Evolutionary conservation across 2,797 vertebrate genomes (phyloP).

Genomic region (Graptemys geographica): DNA sequence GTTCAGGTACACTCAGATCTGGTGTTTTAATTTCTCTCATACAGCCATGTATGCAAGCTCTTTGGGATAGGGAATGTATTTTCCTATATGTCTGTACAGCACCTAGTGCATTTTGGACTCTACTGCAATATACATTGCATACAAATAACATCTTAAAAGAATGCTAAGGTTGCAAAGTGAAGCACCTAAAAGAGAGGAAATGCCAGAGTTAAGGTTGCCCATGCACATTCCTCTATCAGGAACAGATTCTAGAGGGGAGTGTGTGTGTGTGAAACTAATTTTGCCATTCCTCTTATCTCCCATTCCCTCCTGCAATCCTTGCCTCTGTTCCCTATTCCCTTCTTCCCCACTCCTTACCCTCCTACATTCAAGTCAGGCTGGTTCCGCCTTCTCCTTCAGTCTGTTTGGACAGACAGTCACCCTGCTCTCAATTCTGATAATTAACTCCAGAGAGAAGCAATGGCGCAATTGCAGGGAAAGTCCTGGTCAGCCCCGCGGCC

Average conservation of each 20-base stretch:
- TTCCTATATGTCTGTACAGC: neutral
- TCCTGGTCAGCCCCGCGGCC: too few relatives aligned
- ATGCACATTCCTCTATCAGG: neutral
- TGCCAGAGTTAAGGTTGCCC: neutral
- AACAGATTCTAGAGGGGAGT: neutral
- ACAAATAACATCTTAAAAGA: neutral
- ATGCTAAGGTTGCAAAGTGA: neutral
- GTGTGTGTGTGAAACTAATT: neutral
- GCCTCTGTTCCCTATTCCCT: neutral
- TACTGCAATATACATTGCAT: neutral
- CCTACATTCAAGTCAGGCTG: too few relatives aligned
- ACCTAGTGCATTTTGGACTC: neutral
- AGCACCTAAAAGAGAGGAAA: neutral
- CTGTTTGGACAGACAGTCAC: too few relatives aligned
- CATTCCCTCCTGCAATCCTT: conserved; percentile 38
- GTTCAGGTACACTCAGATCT: neutral
- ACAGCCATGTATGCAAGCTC: neutral
- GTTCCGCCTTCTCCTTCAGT: too few relatives aligned
- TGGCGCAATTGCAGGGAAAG: too few relatives aligned
- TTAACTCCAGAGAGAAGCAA: too few relatives aligned
- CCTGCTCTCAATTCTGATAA: too few relatives aligned
- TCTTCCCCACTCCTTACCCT: neutral
- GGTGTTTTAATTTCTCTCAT: neutral
- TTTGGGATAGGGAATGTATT: neutral
- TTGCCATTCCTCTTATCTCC: conserved; percentile 28